Evolutionary conservation across 2,888 invertebrate species (phyloP).

Genomic region (Lysandra bellargus): DNA sequence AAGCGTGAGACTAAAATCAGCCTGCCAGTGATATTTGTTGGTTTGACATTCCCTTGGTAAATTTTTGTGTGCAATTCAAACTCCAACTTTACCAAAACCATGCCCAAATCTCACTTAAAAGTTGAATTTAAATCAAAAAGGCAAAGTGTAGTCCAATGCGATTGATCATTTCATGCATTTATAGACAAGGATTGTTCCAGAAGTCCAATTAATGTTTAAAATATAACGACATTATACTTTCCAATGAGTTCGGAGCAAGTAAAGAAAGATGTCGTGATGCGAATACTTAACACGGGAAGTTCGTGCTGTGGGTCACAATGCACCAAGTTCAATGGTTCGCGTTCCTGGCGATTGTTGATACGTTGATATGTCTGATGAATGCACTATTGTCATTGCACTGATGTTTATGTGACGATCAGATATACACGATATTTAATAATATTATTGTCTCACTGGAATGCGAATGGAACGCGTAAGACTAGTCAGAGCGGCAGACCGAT

Average conservation of each 20-base stretch:
- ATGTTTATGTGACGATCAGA: neutral
- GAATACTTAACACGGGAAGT: neutral
- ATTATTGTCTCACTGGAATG: neutral
- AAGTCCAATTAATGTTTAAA: neutral
- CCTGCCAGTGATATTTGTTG: too few relatives aligned
- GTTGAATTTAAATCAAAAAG: too few relatives aligned
- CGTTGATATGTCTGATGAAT: neutral
- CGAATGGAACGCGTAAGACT: too few relatives aligned
- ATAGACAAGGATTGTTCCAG: neutral
- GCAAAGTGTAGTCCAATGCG: too few relatives aligned
- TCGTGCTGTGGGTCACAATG: conserved; percentile 12
- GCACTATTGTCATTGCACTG: neutral
- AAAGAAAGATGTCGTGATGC: neutral
- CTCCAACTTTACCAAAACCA: too few relatives aligned
- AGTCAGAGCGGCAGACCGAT: too few relatives aligned
- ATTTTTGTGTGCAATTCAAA: too few relatives aligned
- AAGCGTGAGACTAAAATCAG: neutral
- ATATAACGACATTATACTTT: neutral
- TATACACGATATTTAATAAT: neutral
- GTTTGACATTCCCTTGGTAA: too few relatives aligned
- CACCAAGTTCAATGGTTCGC: conserved; percentile 18
- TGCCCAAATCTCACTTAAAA: too few relatives aligned
- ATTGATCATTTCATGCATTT: too few relatives aligned
- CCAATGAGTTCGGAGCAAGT: neutral
- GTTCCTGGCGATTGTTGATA: neutral